Evolutionary conservation across 2,888 invertebrate species (phyloP).

Genomic region (Thymelicus sylvestris): DNA sequence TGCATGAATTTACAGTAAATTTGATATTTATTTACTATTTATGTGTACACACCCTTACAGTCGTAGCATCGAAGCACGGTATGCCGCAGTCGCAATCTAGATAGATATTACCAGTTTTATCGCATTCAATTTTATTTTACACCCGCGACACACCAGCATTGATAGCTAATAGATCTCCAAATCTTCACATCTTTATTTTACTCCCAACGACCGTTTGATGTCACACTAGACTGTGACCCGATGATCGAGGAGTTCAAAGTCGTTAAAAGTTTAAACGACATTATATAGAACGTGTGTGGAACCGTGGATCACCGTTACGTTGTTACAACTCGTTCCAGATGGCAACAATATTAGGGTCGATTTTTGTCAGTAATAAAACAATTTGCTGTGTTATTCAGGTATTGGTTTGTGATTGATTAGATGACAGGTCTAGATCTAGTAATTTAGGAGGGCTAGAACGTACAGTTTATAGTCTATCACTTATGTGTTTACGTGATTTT

Average conservation of each 20-base stretch:
- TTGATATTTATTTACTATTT: neutral
- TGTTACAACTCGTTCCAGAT: neutral
- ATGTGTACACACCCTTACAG: constrained; percentile 42
- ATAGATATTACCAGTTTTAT: constrained; percentile 72
- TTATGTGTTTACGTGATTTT: too few relatives aligned
- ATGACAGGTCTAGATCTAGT: too few relatives aligned
- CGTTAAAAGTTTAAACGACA: constrained; percentile 27
- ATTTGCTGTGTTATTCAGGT: neutral
- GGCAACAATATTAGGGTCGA: neutral
- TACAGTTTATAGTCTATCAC: too few relatives aligned
- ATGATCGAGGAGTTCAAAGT: constrained; percentile 26
- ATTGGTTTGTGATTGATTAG: too few relatives aligned
- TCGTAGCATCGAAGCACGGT: constrained; percentile 60
- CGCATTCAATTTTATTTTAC: constrained; percentile 78
- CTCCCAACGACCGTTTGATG: constrained; percentile 29
- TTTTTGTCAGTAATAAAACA: neutral
- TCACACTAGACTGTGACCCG: constrained; percentile 16
- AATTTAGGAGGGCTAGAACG: too few relatives aligned
- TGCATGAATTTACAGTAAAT: too few relatives aligned
- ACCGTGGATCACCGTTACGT: neutral
- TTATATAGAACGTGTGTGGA: constrained; percentile 18
- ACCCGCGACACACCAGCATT: constrained; percentile 41
- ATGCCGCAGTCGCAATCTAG: constrained; percentile 53
- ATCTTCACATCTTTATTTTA: constrained; percentile 27
- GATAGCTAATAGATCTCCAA: constrained; percentile 25